phyloP scores from a whole-genome alignment of 2,888 invertebrate genomes.

The Tolmerus cingulatus region DNA sequence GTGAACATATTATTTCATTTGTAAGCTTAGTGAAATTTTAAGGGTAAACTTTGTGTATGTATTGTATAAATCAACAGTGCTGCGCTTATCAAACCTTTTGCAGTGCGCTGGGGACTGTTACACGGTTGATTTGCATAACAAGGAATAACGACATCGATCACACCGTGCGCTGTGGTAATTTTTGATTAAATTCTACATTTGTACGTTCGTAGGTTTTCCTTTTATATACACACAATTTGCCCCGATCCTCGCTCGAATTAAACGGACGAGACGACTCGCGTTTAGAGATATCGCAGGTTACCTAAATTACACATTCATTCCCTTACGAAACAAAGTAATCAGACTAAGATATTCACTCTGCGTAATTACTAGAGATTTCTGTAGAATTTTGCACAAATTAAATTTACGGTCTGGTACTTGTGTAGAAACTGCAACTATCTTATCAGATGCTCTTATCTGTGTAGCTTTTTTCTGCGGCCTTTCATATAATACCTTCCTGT shows the following conservation, averaged over 20 bases:
- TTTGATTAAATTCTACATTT: not conserved
- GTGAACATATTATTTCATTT: no score
- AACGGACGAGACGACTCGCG: not conserved
- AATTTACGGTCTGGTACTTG: not conserved
- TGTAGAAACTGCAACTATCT: not conserved
- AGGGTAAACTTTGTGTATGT: no score
- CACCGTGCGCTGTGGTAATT: not conserved
- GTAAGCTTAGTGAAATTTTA: no score
- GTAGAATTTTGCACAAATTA: not conserved
- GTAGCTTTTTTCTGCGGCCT: not conserved
- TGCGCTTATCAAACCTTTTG: no score
- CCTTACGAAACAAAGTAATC: not conserved
- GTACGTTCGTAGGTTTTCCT: not conserved
- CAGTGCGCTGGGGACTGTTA: no score
- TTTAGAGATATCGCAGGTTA: not conserved
- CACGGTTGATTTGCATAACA: no score
- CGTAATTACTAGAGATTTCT: not conserved
- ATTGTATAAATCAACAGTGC: no score
- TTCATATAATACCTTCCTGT: not conserved
- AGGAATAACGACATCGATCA: no score
- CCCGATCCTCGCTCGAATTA: not conserved
- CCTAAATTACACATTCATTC: not conserved
- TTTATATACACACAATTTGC: not conserved
- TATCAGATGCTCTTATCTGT: not conserved
- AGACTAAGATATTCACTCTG: not conserved